Percentiles rank a stretch among this genome's conserved stretches.
Conservation (phyloP, 2,113 vertebrate species). For the Papio anubis region DNA sequence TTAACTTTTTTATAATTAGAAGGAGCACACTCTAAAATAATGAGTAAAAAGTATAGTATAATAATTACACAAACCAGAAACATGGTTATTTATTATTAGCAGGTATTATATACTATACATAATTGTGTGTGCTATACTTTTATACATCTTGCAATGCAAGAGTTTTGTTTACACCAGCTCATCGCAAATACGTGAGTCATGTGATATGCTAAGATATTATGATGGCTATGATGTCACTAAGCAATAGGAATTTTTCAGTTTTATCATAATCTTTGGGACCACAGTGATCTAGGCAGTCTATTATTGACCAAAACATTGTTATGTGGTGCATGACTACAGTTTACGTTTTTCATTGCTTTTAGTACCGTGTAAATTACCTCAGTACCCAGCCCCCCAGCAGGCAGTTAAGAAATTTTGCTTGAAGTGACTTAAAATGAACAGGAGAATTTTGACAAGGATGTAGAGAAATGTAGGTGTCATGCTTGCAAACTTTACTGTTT, state of each 20-base stretch:
- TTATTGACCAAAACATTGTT: neutral
- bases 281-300: neutral
- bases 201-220: neutral
- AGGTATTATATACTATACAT: neutral
- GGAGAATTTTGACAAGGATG: neutral
- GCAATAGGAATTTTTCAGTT: neutral
- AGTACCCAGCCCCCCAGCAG: neutral
- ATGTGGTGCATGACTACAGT: neutral
- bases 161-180: neutral
- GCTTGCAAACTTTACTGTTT: neutral
- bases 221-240: neutral
- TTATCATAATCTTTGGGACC: neutral
- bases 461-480: neutral
- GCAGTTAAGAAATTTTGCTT: neutral
- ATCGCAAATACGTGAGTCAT: neutral
- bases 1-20: neutral
- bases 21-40: neutral
- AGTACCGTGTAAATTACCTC: neutral
- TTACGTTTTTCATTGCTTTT: neutral
- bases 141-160: neutral
- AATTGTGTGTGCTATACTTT: neutral
- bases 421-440: neutral
- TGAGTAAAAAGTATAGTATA: neutral
- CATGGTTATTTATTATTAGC: neutral
- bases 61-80: neutral